Percentiles rank a stretch among this genome's conserved stretches.
Conservation (phyloP, 1,140 invertebrate genomes). For the Drosophila sturtevanti region DNA sequence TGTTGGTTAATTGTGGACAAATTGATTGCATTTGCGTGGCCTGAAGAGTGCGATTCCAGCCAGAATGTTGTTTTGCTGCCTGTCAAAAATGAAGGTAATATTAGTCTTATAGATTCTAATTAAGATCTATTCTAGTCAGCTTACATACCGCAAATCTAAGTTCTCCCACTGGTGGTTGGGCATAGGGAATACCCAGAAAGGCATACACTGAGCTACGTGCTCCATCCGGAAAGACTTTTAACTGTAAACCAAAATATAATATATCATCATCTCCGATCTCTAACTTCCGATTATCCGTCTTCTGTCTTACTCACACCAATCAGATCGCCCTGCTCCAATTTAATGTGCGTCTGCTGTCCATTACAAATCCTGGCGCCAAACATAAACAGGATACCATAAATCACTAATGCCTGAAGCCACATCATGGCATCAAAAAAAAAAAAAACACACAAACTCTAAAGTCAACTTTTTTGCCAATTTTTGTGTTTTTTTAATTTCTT, state of each 20-base stretch:
- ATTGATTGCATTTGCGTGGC: constrained; percentile 83
- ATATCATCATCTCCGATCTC: background rate
- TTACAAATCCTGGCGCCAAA: background rate
- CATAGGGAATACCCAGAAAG: constrained; percentile 88
- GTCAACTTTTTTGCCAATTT: background rate
- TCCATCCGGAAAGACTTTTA: constrained; percentile 83
- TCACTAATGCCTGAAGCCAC: constrained; percentile 35
- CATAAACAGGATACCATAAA: constrained; percentile 21
- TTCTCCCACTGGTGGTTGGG: constrained; percentile 85
- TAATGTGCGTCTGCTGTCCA: constrained; percentile 70
- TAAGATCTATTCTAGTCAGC: background rate
- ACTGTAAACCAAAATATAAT: constrained; percentile 51
- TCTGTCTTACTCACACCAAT: constrained; percentile 55
- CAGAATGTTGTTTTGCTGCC: constrained; percentile 83
- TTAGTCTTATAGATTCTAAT: background rate
- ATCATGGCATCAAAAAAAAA: constrained; percentile 20
- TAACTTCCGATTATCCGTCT: background rate
- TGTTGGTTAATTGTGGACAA: constrained; percentile 83
- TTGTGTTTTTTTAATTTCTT: background rate
- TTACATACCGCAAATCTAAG: constrained; percentile 85
- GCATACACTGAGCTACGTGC: constrained; percentile 84
- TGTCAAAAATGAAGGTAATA: constrained; percentile 28
- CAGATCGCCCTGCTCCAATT: constrained; percentile 69
- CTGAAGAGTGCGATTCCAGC: constrained; percentile 83
- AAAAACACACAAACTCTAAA: background rate